phyloP scores from a whole-genome alignment of 2,797 vertebrate species.

The Pangasius sanitwongsei region DNA sequence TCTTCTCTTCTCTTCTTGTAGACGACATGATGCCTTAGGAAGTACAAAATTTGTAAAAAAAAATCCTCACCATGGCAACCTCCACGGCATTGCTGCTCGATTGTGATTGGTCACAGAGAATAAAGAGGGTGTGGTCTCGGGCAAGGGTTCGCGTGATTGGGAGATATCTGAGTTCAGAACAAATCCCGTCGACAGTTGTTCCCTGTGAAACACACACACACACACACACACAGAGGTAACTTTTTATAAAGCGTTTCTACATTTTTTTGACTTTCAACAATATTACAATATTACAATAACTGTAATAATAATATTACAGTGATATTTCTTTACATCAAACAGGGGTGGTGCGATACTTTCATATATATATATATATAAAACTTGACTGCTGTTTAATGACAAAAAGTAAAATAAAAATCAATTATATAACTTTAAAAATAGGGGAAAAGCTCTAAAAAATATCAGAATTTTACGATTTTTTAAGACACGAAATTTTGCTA shows the following conservation, averaged over 20 bases:
- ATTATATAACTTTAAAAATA: not conserved
- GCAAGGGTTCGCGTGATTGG: slow-evolving; percentile 84
- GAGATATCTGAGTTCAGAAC: slow-evolving; percentile 89
- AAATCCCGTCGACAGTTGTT: slow-evolving; percentile 90
- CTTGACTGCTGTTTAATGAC: not conserved
- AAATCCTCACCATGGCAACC: slow-evolving; percentile 87
- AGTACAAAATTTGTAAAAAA: not conserved
- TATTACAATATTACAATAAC: not conserved
- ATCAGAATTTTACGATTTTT: not conserved
- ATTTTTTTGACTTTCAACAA: not conserved
- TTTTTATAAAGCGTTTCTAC: not conserved
- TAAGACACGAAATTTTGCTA: not conserved
- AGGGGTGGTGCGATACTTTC: not conserved
- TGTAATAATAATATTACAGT: not conserved
- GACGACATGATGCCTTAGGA: not conserved
- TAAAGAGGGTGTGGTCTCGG: slow-evolving; percentile 81
- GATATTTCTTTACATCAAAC: not conserved
- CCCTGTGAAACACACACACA: slow-evolving; percentile 73
- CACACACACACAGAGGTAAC: slow-evolving; percentile 8
- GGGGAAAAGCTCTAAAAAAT: not conserved
- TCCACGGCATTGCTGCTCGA: slow-evolving; percentile 83
- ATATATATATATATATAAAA: not conserved
- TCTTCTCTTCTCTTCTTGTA: not conserved
- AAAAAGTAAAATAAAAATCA: not conserved
- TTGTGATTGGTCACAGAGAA: slow-evolving; percentile 87